Conservation (phyloP, 1,140 invertebrate genomes). For the Cepaea nemoralis region DNA sequence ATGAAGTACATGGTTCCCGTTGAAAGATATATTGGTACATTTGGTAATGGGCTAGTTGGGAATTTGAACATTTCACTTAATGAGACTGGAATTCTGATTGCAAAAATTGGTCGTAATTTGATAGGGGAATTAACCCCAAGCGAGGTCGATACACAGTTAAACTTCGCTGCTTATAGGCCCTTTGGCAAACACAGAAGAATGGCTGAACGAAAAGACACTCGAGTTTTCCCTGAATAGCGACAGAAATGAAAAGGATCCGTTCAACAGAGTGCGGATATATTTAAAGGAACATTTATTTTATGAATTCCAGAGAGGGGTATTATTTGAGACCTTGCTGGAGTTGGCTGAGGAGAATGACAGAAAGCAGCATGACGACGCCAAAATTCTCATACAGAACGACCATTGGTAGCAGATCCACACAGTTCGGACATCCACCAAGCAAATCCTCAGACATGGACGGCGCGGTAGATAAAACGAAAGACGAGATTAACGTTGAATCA, state of each 20-base stretch:
- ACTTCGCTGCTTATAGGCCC: background rate
- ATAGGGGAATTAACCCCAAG: conserved; percentile 9
- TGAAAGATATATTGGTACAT: conserved; percentile 9
- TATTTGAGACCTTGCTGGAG: background rate
- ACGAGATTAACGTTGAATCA: background rate
- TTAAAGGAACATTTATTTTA: background rate
- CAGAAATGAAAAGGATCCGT: background rate
- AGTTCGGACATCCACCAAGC: background rate
- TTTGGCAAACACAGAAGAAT: conserved; percentile 15
- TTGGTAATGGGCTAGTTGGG: conserved; percentile 25
- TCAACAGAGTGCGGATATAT: background rate
- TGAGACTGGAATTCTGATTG: background rate
- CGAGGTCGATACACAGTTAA: background rate
- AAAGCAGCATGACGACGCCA: background rate
- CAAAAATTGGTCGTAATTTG: conserved; percentile 22
- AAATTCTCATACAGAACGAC: background rate
- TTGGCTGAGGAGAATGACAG: background rate
- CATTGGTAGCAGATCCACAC: background rate
- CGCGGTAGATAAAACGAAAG: background rate
- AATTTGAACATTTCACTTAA: background rate
- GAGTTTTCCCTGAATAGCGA: background rate
- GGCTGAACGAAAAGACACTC: background rate
- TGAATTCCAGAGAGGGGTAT: conserved; percentile 13
- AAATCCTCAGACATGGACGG: too few relatives aligned
- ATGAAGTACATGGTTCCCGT: background rate